Evolutionary conservation across 2,797 vertebrate species (phyloP).

Genomic region (Gymnoscopelus microlampas): DNA sequence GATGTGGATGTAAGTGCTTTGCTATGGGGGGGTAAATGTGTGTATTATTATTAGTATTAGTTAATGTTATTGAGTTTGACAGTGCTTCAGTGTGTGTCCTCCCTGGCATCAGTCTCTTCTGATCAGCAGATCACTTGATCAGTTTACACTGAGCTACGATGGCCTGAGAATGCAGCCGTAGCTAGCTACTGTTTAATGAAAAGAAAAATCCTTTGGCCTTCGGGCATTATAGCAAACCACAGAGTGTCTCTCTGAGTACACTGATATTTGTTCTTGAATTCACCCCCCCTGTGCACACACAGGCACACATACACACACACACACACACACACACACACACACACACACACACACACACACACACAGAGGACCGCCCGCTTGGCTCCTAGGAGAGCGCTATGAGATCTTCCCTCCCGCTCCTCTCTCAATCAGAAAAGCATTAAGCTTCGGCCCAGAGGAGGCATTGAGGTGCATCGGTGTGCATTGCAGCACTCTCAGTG

Average conservation of each 20-base stretch:
- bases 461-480: slow-evolving; percentile 61
- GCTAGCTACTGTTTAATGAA: background rate
- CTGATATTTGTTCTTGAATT: slow-evolving; percentile 31
- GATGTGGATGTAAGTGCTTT: slow-evolving; percentile 91
- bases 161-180: background rate
- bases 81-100: no score
- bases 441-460: slow-evolving; percentile 64
- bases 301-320: slow-evolving; percentile 24
- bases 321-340: slow-evolving; percentile 28
- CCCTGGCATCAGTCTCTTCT: background rate
- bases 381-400: slow-evolving; percentile 52
- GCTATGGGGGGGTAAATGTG: no score
- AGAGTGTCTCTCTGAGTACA: slow-evolving; percentile 11
- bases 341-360: background rate
- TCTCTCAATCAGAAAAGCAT: slow-evolving; percentile 70
- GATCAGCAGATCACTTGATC: background rate
- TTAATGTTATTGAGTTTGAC: no score
- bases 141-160: background rate
- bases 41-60: no score
- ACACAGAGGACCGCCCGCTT: slow-evolving; percentile 39
- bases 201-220: slow-evolving; percentile 19
- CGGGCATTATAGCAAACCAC: slow-evolving; percentile 15
- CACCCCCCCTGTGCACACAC: background rate
- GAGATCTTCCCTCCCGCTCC: slow-evolving; percentile 58
- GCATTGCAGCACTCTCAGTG: slow-evolving; percentile 66